phyloP scores from a whole-genome alignment of 2,888 invertebrate species.

The Pterobdella sp. region DNA sequence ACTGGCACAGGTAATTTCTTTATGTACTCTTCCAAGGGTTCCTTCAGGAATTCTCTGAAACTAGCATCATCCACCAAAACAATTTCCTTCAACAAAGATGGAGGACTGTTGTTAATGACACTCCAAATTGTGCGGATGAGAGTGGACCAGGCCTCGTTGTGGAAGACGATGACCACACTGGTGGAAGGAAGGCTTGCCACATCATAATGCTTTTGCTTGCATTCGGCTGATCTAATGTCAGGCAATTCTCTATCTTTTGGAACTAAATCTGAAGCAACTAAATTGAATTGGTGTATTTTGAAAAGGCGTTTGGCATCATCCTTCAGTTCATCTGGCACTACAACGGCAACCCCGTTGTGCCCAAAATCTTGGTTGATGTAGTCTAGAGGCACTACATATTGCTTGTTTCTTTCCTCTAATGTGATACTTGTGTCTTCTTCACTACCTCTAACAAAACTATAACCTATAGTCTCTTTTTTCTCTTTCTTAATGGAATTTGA shows the following conservation, averaged over 20 bases:
- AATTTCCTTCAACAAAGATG: conserved; percentile 77
- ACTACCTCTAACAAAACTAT: neutral
- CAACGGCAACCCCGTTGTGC: conserved; percentile 12
- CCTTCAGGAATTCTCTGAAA: conserved; percentile 66
- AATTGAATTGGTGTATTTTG: conserved; percentile 25
- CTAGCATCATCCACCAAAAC: conserved; percentile 96
- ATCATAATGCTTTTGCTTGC: conserved; percentile 54
- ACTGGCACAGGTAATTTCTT: conserved; percentile 76
- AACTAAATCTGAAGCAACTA: conserved; percentile 19
- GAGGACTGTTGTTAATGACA: conserved; percentile 87
- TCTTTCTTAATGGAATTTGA: neutral
- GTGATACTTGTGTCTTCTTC: conserved; percentile 4
- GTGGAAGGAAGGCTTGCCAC: conserved; percentile 66
- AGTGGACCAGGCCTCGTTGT: conserved; percentile 98
- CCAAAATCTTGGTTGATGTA: conserved; percentile 8
- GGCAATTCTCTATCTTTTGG: conserved; percentile 7
- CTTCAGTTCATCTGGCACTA: conserved; percentile 14
- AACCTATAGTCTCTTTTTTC: neutral
- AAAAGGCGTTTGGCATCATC: conserved; percentile 11
- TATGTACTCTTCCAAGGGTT: conserved; percentile 79
- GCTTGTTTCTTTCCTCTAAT: neutral
- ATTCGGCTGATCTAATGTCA: conserved; percentile 44
- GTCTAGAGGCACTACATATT: neutral
- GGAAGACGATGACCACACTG: conserved; percentile 91
- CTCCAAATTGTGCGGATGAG: conserved; percentile 90